Conservation (phyloP, 2,797 vertebrate species). For the Anolis apletophallus region DNA sequence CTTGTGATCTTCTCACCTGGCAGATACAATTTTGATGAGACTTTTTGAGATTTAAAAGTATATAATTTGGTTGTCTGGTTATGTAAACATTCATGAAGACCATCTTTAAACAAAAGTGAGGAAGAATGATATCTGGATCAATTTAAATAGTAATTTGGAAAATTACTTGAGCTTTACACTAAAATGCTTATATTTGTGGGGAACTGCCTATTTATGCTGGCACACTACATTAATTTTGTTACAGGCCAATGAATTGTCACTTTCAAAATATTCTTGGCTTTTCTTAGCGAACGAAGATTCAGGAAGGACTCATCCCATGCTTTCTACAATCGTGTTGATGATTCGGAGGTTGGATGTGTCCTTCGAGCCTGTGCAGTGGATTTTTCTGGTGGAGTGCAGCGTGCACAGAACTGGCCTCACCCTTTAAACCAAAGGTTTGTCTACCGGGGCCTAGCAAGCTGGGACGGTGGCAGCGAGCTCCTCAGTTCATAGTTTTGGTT, state of each 20-base stretch:
- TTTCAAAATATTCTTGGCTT: no score
- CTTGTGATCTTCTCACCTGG: conserved; percentile 70
- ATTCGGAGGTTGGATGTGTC: no score
- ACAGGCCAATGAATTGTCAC: background rate
- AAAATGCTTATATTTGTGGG: background rate
- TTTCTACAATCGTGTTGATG: no score
- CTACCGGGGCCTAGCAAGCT: no score
- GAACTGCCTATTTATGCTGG: background rate
- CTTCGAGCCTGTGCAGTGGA: no score
- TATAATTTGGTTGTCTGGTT: conserved; percentile 68
- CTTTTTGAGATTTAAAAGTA: conserved; percentile 68
- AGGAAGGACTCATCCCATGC: no score
- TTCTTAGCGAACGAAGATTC: no score
- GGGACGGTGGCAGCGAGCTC: no score
- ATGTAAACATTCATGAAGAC: conserved; percentile 68
- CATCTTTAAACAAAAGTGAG: conserved; percentile 46
- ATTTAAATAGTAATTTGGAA: background rate
- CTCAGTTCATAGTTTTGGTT: no score
- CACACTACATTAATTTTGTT: background rate
- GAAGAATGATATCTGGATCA: conserved; percentile 9
- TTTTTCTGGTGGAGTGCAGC: no score
- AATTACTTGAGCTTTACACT: background rate
- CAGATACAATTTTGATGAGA: conserved; percentile 75
- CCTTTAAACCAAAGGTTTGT: no score
- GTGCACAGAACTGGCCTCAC: no score